Evolutionary conservation across 2,113 vertebrate genomes (phyloP).

Genomic region (Ranitomeya variabilis): DNA sequence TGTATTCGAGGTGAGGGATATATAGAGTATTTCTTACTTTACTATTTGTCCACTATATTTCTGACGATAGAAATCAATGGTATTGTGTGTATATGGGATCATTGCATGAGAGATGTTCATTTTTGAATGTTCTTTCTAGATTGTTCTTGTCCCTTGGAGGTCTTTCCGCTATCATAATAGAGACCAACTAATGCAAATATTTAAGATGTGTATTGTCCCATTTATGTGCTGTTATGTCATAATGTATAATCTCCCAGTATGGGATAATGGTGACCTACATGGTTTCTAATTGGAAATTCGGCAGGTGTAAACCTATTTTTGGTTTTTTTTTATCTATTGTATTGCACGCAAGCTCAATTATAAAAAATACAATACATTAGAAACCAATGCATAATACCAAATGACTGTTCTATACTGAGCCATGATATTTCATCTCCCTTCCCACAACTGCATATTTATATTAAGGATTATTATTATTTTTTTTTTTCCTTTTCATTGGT

Average conservation of each 20-base stretch:
- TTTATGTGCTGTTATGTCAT: slow-evolving; percentile 20
- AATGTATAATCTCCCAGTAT: slow-evolving; percentile 32
- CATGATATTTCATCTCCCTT: not conserved
- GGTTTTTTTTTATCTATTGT: not conserved
- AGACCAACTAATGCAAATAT: not conserved
- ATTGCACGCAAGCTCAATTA: not conserved
- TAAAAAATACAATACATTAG: not conserved
- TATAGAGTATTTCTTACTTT: not conserved
- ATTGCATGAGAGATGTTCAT: not conserved
- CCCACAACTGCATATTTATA: not conserved
- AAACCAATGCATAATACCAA: not conserved
- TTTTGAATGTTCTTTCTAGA: not conserved
- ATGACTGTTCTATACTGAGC: not conserved
- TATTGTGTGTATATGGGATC: not conserved
- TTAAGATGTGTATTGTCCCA: slow-evolving; percentile 11
- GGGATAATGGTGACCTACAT: slow-evolving; percentile 37
- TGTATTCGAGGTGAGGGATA: not conserved
- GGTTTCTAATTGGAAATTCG: not conserved
- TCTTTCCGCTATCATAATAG: slow-evolving; percentile 5
- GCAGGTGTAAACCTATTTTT: slow-evolving; percentile 13
- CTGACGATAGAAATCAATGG: not conserved
- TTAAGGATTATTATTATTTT: not conserved
- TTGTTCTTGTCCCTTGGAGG: not conserved
- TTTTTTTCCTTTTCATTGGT: not conserved
- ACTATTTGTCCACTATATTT: not conserved